Evolutionary conservation across 2,888 invertebrate genomes (phyloP), one percentile per base, ranked within the genome.

Genomic region (Ariolimax columbianus): DNA sequence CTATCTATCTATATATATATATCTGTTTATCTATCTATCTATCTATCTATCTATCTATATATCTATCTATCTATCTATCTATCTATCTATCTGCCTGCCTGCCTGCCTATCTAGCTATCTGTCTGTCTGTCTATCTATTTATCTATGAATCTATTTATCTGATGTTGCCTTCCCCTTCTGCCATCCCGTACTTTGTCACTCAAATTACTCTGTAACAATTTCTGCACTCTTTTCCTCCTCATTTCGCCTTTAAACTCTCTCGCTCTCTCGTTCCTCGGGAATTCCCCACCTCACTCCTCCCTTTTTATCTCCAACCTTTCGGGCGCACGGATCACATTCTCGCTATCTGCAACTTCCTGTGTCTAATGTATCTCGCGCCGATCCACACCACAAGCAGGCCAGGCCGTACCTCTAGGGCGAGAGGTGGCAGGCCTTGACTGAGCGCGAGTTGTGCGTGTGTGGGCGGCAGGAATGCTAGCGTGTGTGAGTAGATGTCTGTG

Each of bases 301-400:
- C 26, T 33, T 47, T 30, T 14, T 17, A 66, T 19, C 66, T 1
- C 33, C 33, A 66, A 66, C 66, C 33, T 66, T 66, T 66, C 4
- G 23, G 72, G 26, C 3, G 51, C 30, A 33, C 19, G 33, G 75
- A 75, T 75, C 75, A 51, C 51, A 33, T 30, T 19, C 51, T 43
- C 33, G 51, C 75, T 26, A 75, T 75, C 75, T 36, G 33, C 75
- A 30, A 75, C 75, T 75, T 75, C 75, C 75, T 75, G 75, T 33
- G 26, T 75, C 75, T 51, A 75, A 75, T 75, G 75, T 75, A 47
- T 51, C 75, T 33, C 75, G 33, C 75, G 51, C 51, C 17, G 33
- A 75, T 51, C 51, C 26, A 51, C 75, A n/a, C 7, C 26, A 23
- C n/a, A 36, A 70, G 4, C n/a, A 26, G 23, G 23, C 9, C 72